A percentile compares a stretch with the other conserved stretches of the same genome.
phyloP scores from a whole-genome alignment of 37 sponge, comb jelly and placozoan genomes.

The Cladorhizidae sp. region DNA sequence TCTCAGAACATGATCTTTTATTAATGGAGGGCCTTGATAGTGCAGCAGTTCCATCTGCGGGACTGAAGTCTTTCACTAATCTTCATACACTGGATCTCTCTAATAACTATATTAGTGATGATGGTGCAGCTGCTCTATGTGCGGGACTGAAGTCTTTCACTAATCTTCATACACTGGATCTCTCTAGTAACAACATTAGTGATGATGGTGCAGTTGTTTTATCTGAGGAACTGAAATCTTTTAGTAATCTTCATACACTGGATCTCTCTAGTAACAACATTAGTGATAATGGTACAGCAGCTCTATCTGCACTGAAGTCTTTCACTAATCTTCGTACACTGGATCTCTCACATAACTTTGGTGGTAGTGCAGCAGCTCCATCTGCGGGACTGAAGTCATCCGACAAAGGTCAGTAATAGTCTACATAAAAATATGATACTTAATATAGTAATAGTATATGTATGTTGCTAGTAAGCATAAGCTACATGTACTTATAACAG shows the following conservation, averaged over 20 bases:
- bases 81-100: neutral
- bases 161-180: neutral
- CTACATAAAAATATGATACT: too few relatives aligned
- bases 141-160: neutral
- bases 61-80: too few relatives aligned
- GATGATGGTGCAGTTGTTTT: neutral
- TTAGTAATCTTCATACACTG: neutral
- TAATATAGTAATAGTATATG: too few relatives aligned
- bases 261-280: neutral
- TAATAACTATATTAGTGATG: neutral
- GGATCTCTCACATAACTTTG: neutral
- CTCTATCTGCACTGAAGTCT: neutral
- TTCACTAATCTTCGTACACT: neutral
- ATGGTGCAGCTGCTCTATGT: neutral
- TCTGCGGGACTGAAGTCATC: too few relatives aligned
- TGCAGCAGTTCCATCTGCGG: too few relatives aligned
- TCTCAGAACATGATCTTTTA: too few relatives aligned
- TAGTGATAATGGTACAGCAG: neutral
- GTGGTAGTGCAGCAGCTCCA: too few relatives aligned
- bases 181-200: neutral
- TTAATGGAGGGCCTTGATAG: too few relatives aligned
- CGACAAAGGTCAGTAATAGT: too few relatives aligned
- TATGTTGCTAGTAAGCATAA: too few relatives aligned
- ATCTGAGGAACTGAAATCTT: neutral
- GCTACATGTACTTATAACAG: too few relatives aligned